Base-by-base conservation (phyloP, 2,888 invertebrate species). In the Sarcophaga caerulescens region DNA sequence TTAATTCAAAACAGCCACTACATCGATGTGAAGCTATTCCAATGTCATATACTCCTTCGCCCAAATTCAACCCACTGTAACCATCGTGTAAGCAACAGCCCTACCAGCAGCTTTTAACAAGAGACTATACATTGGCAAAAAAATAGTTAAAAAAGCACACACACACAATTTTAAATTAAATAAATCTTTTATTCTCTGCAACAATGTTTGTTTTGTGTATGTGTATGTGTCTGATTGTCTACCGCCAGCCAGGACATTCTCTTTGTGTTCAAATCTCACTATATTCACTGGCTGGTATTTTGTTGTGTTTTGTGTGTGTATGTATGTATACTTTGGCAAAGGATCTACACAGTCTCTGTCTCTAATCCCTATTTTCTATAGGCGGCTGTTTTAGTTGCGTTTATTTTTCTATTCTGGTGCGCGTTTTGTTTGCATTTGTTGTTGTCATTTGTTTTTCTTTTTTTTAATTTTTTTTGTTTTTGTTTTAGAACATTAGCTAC, bases 401-500 rank as follows among this genome's bases (percentile, higher is more conserved):
- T 52, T 52, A 14, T 52, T 52, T 52, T 52, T 52, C 17, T 19
- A 60, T 60, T 60, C 19, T 19, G 10, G n/a, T n/a, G n/a, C 60
- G 21, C 60, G 21, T 52, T 62, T 69, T 35, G 17, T 17, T 11
- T 68, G 52, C 4, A 62, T 21, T 52, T 52, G 45, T 12, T 35
- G 35, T 35, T 35, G 35, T 35, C 35, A 35, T 66, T 52, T 52
- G 14, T 52, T n/a, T 52, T 52, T 69, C 8, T 14, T 45, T 60
- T 47, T 35, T 10, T 35, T 35, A 3, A n/a, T 19, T 47, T 52
- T 69, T 12, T 66, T 52, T 52, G 21, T 52, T 52, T 47, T 52
- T 69, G 6, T 14, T 65, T 60, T 68, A 47, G 62, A 62, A 76
- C 68, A 85, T 82, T 82, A 82, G 82, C 85, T 76, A 25, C 75